Conservation (phyloP, 2,797 vertebrate species). For the Hemitrygon akajei region DNA sequence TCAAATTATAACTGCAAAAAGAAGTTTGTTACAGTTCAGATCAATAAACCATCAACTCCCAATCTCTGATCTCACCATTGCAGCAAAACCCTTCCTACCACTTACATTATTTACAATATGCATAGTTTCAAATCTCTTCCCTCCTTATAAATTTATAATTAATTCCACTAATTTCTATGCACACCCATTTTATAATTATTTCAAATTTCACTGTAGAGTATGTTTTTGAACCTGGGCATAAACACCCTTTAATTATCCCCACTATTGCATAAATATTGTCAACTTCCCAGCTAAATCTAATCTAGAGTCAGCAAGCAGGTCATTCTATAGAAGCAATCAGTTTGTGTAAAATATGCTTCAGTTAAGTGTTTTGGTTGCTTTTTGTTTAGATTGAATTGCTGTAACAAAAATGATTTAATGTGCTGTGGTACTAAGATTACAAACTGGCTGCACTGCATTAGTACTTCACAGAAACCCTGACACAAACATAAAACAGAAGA, state of each 20-base stretch:
- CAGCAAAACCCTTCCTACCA: neutral
- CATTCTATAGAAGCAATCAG: slow-evolving; percentile 31
- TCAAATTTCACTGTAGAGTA: neutral
- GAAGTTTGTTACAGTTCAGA: neutral
- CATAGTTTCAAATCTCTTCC: neutral
- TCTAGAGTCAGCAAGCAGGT: slow-evolving; percentile 20
- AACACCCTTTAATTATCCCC: slow-evolving; percentile 15
- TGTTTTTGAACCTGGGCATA: neutral
- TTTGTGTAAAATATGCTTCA: slow-evolving; percentile 31
- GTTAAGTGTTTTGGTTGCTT: slow-evolving; percentile 33
- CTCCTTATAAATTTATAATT: neutral
- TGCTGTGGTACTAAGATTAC: slow-evolving; percentile 15
- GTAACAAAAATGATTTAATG: slow-evolving; percentile 35
- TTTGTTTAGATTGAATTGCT: slow-evolving; percentile 36
- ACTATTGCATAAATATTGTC: slow-evolving; percentile 1
- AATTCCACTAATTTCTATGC: neutral
- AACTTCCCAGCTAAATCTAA: slow-evolving; percentile 9
- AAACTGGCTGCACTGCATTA: slow-evolving; percentile 23
- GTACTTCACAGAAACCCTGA: slow-evolving; percentile 25
- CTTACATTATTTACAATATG: neutral
- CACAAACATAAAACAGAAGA: slow-evolving; percentile 19
- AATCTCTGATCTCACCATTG: neutral
- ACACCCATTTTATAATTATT: neutral
- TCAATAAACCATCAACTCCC: slow-evolving; percentile 1
- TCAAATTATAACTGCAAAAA: neutral